A percentile compares a stretch with the other conserved stretches of the same genome.
phyloP scores from a whole-genome alignment of 2,888 invertebrate genomes.

The Buathra laborator region DNA sequence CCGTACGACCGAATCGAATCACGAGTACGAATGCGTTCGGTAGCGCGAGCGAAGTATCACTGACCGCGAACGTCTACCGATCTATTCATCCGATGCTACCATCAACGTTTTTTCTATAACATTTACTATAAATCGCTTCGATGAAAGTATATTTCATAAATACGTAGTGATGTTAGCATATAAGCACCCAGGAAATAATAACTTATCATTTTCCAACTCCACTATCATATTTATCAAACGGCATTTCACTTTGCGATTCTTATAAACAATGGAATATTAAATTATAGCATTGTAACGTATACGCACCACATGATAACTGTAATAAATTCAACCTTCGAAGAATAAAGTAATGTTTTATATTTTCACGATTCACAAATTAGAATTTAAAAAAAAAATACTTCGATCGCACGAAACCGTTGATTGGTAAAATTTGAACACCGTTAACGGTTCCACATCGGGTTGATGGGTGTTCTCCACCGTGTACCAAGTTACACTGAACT shows the following conservation, averaged over 20 bases:
- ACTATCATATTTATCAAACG: neutral
- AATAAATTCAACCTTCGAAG: conserved; percentile 42
- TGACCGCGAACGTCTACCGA: neutral
- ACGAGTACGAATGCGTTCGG: conserved; percentile 11
- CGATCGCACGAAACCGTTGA: neutral
- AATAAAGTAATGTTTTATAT: neutral
- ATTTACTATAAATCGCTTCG: neutral
- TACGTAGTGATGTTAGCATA: neutral
- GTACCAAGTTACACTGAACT: conserved; percentile 66
- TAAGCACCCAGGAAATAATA: neutral
- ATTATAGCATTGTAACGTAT: neutral
- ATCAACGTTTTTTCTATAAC: neutral
- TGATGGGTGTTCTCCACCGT: conserved; percentile 60
- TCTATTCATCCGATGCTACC: neutral
- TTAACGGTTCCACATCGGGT: neutral
- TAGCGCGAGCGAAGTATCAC: neutral
- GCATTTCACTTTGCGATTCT: neutral
- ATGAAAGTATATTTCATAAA: neutral
- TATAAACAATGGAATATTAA: neutral
- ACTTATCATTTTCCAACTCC: neutral
- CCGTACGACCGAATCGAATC: neutral
- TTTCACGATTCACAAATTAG: conserved; percentile 10
- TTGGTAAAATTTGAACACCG: neutral
- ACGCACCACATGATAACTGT: conserved; percentile 51
- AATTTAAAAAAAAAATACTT: neutral